Evolutionary conservation across 2,888 invertebrate species (phyloP), one percentile per base, ranked within the genome.

Genomic region (Synergus laeviventris): DNA sequence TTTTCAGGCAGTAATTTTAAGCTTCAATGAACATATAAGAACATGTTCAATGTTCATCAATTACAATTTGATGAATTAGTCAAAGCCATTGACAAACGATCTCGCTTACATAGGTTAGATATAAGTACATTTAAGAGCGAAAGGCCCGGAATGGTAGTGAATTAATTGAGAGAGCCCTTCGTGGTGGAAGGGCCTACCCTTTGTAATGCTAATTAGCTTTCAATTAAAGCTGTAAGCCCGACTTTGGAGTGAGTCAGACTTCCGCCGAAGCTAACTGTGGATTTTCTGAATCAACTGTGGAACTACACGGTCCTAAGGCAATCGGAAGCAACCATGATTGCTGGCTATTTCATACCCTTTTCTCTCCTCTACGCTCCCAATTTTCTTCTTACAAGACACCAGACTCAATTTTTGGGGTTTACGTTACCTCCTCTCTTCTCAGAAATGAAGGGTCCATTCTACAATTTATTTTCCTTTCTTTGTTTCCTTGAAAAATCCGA

Each of bases 161-260:
- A 85, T 84, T 85, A 83, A 86, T 86, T 82, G 83, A 76, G 31
- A 70, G 76, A 74, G 77, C 79, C 81, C 78, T 74, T 76, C 31
- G 64, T 73, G 78, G 78, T 76, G 62, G 74, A 78, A 74, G 74
- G 70, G 77, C 70, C 74, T 78, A 76, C 81, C 84, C 86, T 88
- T 88, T 88, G 85, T 87, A 78, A 88, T 88, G 88, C 85, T 88
- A 88, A 88, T 87, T 88, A 88, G 84, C 82, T 83, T 85, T 86
- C 86, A 87, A 87, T 88, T 86, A 88, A 87, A 86, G 83, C 81
- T 81, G 78, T 78, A 79, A 82, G 79, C 81, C 79, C 77, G 45
- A 76, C 76, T 78, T 80, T 76, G 76, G 74, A 76, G 76, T 74
- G 78, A 84, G 86, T 86, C 86, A 84, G 81, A 81, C 74, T 73